These are phyloP conservation scores for Torymus aiolomorphi DNA, from an alignment of 2,888 invertebrate genomes.

Conservation along the genomic window DNA sequence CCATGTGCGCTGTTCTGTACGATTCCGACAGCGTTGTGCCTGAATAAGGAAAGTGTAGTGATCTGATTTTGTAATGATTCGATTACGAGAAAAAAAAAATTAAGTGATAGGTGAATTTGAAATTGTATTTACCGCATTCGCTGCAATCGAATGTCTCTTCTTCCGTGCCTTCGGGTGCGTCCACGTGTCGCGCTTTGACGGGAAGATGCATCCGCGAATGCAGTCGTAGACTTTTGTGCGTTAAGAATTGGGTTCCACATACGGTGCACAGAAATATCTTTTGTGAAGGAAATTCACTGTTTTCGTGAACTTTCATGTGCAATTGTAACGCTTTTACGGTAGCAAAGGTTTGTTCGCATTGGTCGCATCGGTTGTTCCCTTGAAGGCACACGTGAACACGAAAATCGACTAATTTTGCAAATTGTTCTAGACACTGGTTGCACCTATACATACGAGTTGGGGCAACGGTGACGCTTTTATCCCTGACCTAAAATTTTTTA, in stretches of 20 bases:
- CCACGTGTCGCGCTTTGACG: conserved; percentile 78
- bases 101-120: background rate
- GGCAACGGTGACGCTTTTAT: conserved; percentile 63
- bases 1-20: conserved; percentile 81
- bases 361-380: conserved; percentile 70
- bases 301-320: conserved; percentile 78
- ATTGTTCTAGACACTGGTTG: conserved; percentile 76
- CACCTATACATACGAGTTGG: conserved; percentile 75
- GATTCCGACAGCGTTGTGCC: conserved; percentile 74
- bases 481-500: conserved; percentile 64
- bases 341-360: conserved; percentile 71
- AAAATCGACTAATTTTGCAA: conserved; percentile 75
- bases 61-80: background rate
- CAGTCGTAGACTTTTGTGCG: conserved; percentile 81
- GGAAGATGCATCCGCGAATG: conserved; percentile 87
- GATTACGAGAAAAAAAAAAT: background rate
- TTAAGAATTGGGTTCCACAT: conserved; percentile 83
- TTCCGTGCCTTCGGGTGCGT: conserved; percentile 73
- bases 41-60: conserved; percentile 46
- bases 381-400: conserved; percentile 75
- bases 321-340: conserved; percentile 78
- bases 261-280: conserved; percentile 79
- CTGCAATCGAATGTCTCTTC: conserved; percentile 70
- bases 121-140: conserved; percentile 69
- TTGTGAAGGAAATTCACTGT: conserved; percentile 60